A percentile compares a stretch with the other conserved stretches of the same genome.
Evolutionary conservation across 2,888 invertebrate genomes (phyloP).

Genomic region (Acanthoscelides obtectus): DNA sequence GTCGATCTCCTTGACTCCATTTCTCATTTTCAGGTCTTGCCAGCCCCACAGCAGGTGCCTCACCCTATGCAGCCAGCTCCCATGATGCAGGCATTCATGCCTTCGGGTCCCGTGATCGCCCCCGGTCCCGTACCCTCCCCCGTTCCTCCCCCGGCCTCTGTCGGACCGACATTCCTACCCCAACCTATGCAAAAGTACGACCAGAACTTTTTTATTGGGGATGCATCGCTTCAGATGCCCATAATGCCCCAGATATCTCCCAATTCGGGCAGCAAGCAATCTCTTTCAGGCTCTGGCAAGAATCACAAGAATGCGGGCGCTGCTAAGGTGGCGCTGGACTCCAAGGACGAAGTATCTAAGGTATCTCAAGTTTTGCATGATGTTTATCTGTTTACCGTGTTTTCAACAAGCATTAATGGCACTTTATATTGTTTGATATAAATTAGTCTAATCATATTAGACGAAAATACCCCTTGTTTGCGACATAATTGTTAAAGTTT

Average conservation of each 20-base stretch:
- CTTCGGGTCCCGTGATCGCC: conserved; percentile 13
- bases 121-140: conserved; percentile 27
- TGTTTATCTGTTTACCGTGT: not conserved
- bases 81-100: not conserved
- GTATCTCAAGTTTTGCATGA: not conserved
- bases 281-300: not conserved
- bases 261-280: not conserved
- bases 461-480: no score
- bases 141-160: conserved; percentile 10
- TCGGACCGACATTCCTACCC: not conserved
- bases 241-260: not conserved
- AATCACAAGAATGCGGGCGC: not conserved
- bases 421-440: no score
- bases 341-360: not conserved
- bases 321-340: not conserved
- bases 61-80: conserved; percentile 16
- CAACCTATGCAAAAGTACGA: conserved; percentile 22
- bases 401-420: no score
- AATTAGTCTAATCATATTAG: no score
- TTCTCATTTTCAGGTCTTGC: conserved; percentile 1
- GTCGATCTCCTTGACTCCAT: conserved; percentile 5
- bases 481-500: no score
- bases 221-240: not conserved
- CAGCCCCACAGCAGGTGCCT: conserved; percentile 10
- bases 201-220: conserved; percentile 40